These are phyloP conservation scores for Cygnus atratus DNA, from an alignment of 2,113 vertebrate genomes.

Conservation along the genomic window DNA sequence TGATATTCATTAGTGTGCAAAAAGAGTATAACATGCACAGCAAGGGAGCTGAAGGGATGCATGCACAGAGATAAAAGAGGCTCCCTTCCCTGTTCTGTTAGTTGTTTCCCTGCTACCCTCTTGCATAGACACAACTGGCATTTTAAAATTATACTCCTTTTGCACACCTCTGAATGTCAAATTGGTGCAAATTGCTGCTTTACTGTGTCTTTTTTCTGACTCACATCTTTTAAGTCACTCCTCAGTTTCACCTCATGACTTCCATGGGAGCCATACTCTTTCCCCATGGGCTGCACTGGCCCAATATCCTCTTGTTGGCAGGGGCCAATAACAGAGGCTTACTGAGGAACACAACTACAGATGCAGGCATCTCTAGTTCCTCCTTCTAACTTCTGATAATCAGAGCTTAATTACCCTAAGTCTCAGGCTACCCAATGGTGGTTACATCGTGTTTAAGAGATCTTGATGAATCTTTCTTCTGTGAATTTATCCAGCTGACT, in stretches of 20 bases:
- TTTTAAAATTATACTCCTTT: neutral
- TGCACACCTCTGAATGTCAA: neutral
- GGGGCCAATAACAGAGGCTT: neutral
- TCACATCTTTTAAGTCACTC: neutral
- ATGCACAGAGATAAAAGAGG: neutral
- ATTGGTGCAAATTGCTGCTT: neutral
- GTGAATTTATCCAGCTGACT: neutral
- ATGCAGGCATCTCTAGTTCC: neutral
- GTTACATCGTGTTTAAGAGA: neutral
- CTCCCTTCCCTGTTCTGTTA: neutral
- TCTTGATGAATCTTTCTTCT: neutral
- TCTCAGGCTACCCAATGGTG: neutral
- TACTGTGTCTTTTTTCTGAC: neutral
- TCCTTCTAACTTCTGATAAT: neutral
- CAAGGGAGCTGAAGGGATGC: slow-evolving; percentile 8
- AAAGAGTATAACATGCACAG: neutral
- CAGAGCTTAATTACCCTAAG: neutral
- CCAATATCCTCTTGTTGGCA: neutral
- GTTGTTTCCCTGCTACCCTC: neutral
- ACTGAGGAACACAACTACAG: neutral
- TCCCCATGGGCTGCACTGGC: neutral
- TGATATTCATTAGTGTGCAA: slow-evolving; percentile 25
- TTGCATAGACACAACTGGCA: neutral
- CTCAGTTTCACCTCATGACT: neutral
- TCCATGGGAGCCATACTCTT: neutral